phyloP scores from a whole-genome alignment of 2,888 invertebrate species.

The Vesta saturnalis region DNA sequence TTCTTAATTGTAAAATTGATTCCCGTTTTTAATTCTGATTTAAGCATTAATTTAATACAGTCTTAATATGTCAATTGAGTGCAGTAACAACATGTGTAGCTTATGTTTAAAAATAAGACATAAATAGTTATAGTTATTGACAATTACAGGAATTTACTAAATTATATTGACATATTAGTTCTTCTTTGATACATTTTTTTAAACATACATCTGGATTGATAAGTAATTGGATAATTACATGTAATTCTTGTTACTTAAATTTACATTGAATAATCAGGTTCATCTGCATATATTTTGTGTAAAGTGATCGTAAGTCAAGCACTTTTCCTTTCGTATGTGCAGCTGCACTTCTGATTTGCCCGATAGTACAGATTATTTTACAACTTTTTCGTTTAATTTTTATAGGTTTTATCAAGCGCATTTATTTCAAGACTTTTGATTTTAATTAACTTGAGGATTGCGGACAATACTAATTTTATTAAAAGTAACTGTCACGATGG shows the following conservation, averaged over 20 bases:
- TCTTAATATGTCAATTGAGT: no score
- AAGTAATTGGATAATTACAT: constrained; percentile 14
- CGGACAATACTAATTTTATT: constrained; percentile 14
- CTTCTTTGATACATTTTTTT: constrained; percentile 2
- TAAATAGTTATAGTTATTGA: no score
- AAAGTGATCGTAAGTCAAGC: not conserved
- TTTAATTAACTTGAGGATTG: not conserved
- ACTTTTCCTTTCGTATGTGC: not conserved
- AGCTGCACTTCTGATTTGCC: constrained; percentile 4
- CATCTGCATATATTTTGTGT: not conserved
- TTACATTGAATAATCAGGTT: constrained; percentile 4
- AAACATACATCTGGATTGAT: constrained; percentile 1
- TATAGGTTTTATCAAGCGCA: not conserved
- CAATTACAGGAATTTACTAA: not conserved
- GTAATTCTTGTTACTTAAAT: constrained; percentile 4
- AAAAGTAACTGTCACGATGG: constrained; percentile 22
- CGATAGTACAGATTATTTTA: not conserved
- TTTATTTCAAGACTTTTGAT: not conserved
- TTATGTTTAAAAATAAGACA: no score
- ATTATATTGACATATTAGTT: no score
- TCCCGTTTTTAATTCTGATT: no score
- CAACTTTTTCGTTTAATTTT: no score
- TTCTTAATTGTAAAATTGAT: no score
- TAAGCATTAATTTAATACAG: no score
- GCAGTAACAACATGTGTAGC: no score